A percentile compares a stretch with the other conserved stretches of the same genome.
phyloP scores from a whole-genome alignment of 2,888 invertebrate species.

The Carcina quercana region DNA sequence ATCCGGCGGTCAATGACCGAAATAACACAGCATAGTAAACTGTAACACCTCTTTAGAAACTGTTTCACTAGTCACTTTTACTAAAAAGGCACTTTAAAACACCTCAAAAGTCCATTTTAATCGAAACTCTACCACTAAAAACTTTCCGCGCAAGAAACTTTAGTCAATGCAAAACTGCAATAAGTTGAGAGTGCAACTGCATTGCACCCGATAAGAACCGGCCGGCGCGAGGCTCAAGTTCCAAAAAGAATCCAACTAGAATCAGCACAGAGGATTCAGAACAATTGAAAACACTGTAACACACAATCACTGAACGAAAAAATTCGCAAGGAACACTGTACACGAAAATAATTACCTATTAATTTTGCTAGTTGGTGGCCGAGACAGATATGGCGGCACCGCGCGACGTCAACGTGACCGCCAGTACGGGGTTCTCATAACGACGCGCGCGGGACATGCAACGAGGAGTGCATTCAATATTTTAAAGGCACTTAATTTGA shows the following conservation, averaged over 20 bases:
- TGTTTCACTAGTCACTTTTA: constrained; percentile 58
- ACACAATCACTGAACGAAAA: constrained; percentile 52
- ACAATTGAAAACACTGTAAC: constrained; percentile 49
- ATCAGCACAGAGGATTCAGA: constrained; percentile 40
- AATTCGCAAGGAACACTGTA: constrained; percentile 55
- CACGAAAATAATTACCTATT: constrained; percentile 74
- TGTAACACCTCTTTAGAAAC: constrained; percentile 56
- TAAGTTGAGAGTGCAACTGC: constrained; percentile 75
- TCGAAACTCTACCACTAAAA: constrained; percentile 52
- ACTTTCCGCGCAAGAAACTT: constrained; percentile 70
- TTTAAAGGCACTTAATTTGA: constrained; percentile 59
- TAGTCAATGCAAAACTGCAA: constrained; percentile 71
- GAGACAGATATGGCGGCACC: constrained; percentile 81
- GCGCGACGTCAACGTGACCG: constrained; percentile 80
- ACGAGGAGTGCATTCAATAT: constrained; percentile 77
- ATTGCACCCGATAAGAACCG: constrained; percentile 74
- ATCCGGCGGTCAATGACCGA: constrained; percentile 74
- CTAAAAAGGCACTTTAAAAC: constrained; percentile 55
- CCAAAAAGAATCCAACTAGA: constrained; percentile 67
- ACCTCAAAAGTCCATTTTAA: constrained; percentile 48
- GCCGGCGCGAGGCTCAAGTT: constrained; percentile 69
- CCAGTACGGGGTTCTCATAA: constrained; percentile 84
- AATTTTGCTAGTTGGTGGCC: constrained; percentile 76
- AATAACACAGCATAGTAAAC: constrained; percentile 67
- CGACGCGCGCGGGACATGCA: constrained; percentile 85